Percentiles rank a stretch among this genome's conserved stretches.
phyloP scores from a whole-genome alignment of 2,888 invertebrate species.

The Unio pictorum region DNA sequence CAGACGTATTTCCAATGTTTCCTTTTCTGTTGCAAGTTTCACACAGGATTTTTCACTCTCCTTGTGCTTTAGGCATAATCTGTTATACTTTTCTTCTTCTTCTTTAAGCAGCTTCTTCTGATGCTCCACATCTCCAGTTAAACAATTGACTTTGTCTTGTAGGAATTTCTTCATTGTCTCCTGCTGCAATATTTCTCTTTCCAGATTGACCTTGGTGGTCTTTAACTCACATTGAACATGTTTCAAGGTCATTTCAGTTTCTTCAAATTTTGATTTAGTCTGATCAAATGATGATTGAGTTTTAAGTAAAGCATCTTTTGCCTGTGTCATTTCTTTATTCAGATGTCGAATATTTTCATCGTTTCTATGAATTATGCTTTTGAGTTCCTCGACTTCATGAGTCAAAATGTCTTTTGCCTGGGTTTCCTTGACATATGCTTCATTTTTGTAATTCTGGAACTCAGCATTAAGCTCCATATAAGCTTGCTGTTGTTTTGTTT shows the following conservation, averaged over 20 bases:
- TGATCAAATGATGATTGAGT: neutral
- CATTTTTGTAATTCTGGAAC: too few relatives aligned
- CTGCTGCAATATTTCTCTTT: neutral
- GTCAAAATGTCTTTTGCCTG: too few relatives aligned
- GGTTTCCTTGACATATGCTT: too few relatives aligned
- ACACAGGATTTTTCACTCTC: neutral
- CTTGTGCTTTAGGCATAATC: neutral
- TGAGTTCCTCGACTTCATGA: constrained; percentile 7
- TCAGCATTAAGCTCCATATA: too few relatives aligned
- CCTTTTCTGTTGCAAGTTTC: neutral
- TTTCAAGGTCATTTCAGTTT: neutral
- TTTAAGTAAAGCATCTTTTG: neutral
- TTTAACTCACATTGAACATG: neutral
- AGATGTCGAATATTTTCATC: constrained; percentile 11
- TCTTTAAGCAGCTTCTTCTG: too few relatives aligned
- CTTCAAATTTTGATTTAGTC: constrained; percentile 4
- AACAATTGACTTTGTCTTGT: constrained; percentile 2
- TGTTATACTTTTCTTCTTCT: too few relatives aligned
- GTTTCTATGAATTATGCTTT: constrained; percentile 10
- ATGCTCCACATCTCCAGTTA: neutral
- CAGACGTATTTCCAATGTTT: neutral
- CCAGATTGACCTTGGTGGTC: constrained; percentile 4
- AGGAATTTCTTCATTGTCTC: constrained; percentile 6
- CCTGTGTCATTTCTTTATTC: constrained; percentile 14
- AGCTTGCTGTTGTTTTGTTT: too few relatives aligned